Evolutionary conservation across 2,888 invertebrate species (phyloP), one percentile per base, ranked within the genome.

Genomic region (Mythimna albipuncta): DNA sequence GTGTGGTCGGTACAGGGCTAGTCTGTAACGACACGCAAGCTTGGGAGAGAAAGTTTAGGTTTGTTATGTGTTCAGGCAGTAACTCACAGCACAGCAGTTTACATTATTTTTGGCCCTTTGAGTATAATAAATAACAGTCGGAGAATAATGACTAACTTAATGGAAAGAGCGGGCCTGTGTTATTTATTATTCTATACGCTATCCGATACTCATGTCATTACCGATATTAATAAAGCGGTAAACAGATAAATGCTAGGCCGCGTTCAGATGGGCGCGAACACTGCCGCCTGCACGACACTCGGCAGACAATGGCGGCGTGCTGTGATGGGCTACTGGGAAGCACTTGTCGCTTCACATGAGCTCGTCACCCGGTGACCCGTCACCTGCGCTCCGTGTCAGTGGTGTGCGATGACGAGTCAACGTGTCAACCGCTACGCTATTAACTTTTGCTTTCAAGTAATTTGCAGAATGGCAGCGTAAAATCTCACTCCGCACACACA

Each of bases 341-440:
- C 38, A 52, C 63, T 73, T 19, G 55, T 50, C 64, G 61, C 9
- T 72, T 73, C 72, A 26, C 80, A 64, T 73, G 80, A 16, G 64
- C 59, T 41, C 79, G 80, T 50, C 75, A 79, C 72, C 54, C 64
- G 38, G 55, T 57, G 80, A 59, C 63, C 75, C 19, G 57, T 54
- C 55, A 58, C 10, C 52, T n/a, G 13, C 16, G 55, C n/a, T 35
- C 35, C 50, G 72, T 72, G 75, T 72, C 64, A 72, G 64, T 64
- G 59, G 79, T 38, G 74, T 21, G 38, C 7, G 3, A 7, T 38
- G 16, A 35, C 62, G 61, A 57, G 55, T 6, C 66, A 26, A 32
- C 59, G 54, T 11, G 11, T 16, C 59, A 35, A 59, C 38, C 54
- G 16, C 6, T 26, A 9, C 19, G 4, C 16, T 9, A 7, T 11